Evolutionary conservation across 2,888 invertebrate genomes (phyloP).

Genomic region (Drosophila incognita): DNA sequence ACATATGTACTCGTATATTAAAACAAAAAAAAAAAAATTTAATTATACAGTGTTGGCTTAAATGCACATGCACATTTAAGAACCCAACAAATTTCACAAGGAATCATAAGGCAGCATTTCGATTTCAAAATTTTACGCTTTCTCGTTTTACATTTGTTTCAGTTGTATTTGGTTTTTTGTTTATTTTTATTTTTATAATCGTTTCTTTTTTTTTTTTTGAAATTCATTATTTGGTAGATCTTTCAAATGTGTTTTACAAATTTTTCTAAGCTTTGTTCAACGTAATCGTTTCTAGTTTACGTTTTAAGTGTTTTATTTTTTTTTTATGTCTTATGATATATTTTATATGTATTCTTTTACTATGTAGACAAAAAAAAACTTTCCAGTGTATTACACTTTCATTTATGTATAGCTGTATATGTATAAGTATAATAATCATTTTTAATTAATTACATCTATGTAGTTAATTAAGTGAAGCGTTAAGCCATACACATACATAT

Average conservation of each 20-base stretch:
- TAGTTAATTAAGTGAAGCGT: constrained; percentile 64
- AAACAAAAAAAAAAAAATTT: constrained; percentile 41
- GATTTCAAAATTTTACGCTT: constrained; percentile 43
- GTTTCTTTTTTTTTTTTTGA: constrained; percentile 22
- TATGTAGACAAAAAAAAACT: constrained; percentile 62
- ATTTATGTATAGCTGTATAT: constrained; percentile 20
- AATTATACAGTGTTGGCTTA: constrained; percentile 58
- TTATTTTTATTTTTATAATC: constrained; percentile 10
- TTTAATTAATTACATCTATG: constrained; percentile 44
- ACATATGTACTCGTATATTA: constrained; percentile 27
- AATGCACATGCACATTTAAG: constrained; percentile 57
- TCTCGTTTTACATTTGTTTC: constrained; percentile 37
- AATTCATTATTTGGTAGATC: constrained; percentile 45
- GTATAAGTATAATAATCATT: constrained; percentile 12
- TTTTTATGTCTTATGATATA: constrained; percentile 40
- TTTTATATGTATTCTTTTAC: constrained; percentile 47
- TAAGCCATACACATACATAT: constrained; percentile 53
- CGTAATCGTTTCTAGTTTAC: constrained; percentile 44
- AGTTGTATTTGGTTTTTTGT: constrained; percentile 7
- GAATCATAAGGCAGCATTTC: constrained; percentile 83
- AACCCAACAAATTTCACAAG: constrained; percentile 80
- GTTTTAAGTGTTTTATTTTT: constrained; percentile 40
- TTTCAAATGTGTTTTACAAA: constrained; percentile 64
- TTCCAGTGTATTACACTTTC: constrained; percentile 53
- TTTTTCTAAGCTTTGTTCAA: constrained; percentile 59